Conservation (phyloP, 2,797 vertebrate genomes). For the Halcyon badia region DNA sequence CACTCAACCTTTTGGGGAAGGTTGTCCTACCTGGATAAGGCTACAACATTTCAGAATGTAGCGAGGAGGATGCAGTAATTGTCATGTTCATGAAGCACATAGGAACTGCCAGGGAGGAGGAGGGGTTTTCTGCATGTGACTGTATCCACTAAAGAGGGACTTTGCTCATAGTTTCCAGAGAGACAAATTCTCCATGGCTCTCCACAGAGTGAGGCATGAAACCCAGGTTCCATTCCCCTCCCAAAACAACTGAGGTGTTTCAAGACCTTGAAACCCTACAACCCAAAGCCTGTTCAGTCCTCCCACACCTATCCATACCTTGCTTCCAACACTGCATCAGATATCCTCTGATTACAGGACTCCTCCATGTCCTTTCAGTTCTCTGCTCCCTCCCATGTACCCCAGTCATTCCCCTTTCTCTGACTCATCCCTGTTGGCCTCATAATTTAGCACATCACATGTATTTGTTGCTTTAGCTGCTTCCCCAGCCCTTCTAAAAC, state of each 20-base stretch:
- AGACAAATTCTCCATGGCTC: neutral
- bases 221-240: neutral
- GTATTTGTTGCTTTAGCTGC: neutral
- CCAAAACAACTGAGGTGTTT: neutral
- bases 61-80: neutral
- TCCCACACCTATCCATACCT: neutral
- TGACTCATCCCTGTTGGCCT: neutral
- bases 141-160: neutral
- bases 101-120: neutral
- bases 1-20: neutral
- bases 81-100: neutral
- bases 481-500: neutral
- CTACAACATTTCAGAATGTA: neutral
- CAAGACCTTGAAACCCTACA: neutral
- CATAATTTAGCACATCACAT: neutral
- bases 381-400: rapidly evolving
- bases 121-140: neutral
- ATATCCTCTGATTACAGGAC: neutral
- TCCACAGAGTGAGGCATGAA: neutral
- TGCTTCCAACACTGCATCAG: neutral
- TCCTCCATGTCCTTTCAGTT: neutral
- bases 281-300: neutral
- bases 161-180: neutral
- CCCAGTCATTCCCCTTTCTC: neutral
- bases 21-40: neutral